These are phyloP conservation scores for Drosophila pallidifrons DNA, from an alignment of 1,140 invertebrate species.

Conservation along the genomic window DNA sequence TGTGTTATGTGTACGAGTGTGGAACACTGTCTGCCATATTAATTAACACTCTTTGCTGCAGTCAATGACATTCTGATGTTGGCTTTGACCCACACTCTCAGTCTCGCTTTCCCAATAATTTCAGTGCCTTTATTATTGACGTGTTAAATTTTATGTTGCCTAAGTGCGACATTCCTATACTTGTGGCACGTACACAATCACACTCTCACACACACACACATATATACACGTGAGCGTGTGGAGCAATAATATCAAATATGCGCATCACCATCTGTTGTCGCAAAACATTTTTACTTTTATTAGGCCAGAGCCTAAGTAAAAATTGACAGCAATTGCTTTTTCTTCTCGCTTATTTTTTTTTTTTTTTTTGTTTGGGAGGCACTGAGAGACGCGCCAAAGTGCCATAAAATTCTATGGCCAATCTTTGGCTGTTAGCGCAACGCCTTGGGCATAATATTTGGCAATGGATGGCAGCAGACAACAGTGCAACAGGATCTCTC, in stretches of 20 bases:
- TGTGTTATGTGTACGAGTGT: neutral
- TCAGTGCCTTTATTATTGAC: constrained; percentile 57
- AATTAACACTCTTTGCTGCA: constrained; percentile 35
- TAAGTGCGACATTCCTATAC: constrained; percentile 49
- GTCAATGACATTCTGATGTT: constrained; percentile 32
- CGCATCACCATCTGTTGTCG: constrained; percentile 74
- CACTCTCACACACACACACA: constrained; percentile 7
- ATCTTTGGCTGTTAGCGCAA: constrained; percentile 77
- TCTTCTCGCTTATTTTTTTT: constrained; percentile 27
- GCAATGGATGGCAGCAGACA: constrained; percentile 19
- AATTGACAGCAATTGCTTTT: constrained; percentile 80
- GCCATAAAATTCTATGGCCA: constrained; percentile 78
- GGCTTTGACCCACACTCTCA: constrained; percentile 2
- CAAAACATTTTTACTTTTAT: constrained; percentile 67
- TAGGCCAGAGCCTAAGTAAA: constrained; percentile 64
- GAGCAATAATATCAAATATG: constrained; percentile 77
- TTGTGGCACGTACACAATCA: constrained; percentile 12
- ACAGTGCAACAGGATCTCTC: constrained; percentile 33
- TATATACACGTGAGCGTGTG: neutral
- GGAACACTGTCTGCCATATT: constrained; percentile 40
- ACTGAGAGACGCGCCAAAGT: constrained; percentile 60
- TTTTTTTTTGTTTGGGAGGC: constrained; percentile 37
- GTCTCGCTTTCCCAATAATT: constrained; percentile 30
- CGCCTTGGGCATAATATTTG: constrained; percentile 66
- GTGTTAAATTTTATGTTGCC: constrained; percentile 69